Evolutionary conservation across 2,113 vertebrate genomes (phyloP), one percentile per base, ranked within the genome.

Genomic region (Dasyornis broadbenti): DNA sequence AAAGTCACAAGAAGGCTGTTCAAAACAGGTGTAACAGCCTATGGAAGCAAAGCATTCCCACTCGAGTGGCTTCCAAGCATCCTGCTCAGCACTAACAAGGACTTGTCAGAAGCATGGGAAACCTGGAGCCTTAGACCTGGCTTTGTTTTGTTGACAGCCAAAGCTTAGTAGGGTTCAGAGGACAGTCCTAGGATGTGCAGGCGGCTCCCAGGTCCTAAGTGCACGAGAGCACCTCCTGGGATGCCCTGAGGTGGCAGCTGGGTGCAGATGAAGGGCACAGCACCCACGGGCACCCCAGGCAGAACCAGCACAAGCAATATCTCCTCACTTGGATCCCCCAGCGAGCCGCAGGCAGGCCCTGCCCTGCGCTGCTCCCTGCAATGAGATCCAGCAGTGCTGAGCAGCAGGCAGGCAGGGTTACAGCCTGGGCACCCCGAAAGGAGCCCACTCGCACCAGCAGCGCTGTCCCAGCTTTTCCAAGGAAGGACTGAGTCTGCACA

Each of bases 281-380:
- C 50, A 63, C 5, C 24, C 54, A 9, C 0, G 0, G n/a, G 27
- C 60, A 44, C 23, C 24, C 23, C 56, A 35, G 30, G 15, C 27
- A 53, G 61, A 15, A 52, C 26, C 52, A 66, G n/a, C 44, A 44
- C 8, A 13, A 54, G 42, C 81, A 63, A 8, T 6, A 30, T 12
- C 20, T 28, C 85, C 35, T 7, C 76, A 31, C 26, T 27, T 30
- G 44, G 59, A 47, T 66, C 4, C 10, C 31, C 4, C 76, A 79
- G 47, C 0, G 0, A 35, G 68, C 57, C 10, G 8, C 33, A 20
- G 44, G 6, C 52, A 45, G 23, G 39, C 35, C 26, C 40, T 42
- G 59, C 35, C 28, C n/a, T 52, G 52, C 33, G 0, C 56, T 5
- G 9, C 54, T 84, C 59, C 42, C 64, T 69, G 77, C 57, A 16